phyloP scores from a whole-genome alignment of 1,140 invertebrate genomes.

The Bombus breviceps region DNA sequence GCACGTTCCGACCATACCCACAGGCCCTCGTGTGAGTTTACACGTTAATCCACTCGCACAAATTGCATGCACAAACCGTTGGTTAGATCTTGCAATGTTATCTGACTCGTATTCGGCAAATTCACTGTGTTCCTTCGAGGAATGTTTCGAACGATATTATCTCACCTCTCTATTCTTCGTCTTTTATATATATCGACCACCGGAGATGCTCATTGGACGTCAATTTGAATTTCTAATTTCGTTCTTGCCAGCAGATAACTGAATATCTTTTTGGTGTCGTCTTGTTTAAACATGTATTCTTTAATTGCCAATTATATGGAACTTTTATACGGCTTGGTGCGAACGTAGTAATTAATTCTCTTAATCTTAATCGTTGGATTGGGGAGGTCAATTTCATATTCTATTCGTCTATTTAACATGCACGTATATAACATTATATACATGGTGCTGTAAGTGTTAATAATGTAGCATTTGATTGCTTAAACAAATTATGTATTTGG shows the following conservation, averaged over 20 bases:
- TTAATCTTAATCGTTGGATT: background rate
- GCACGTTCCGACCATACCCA: background rate
- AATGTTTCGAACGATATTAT: background rate
- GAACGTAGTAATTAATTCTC: background rate
- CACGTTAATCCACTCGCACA: background rate
- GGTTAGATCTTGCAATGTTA: conserved; percentile 33
- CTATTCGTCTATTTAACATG: background rate
- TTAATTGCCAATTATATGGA: background rate
- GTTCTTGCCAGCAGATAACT: background rate
- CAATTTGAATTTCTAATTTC: conserved; percentile 3
- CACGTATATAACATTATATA: too few species aligned
- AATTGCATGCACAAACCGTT: conserved; percentile 1
- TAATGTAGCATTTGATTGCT: too few species aligned
- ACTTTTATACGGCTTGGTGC: background rate
- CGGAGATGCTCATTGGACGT: background rate
- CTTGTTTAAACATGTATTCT: background rate
- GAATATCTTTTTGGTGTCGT: background rate
- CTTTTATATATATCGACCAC: background rate
- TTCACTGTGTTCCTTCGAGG: background rate
- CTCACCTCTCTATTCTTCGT: background rate
- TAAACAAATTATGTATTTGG: too few species aligned
- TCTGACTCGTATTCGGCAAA: background rate
- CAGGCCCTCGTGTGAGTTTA: conserved; percentile 13
- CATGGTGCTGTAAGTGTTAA: too few species aligned
- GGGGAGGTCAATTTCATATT: background rate